These are phyloP conservation scores for Streblospio benedicti DNA, from an alignment of 1,140 invertebrate species.

Conservation along the genomic window DNA sequence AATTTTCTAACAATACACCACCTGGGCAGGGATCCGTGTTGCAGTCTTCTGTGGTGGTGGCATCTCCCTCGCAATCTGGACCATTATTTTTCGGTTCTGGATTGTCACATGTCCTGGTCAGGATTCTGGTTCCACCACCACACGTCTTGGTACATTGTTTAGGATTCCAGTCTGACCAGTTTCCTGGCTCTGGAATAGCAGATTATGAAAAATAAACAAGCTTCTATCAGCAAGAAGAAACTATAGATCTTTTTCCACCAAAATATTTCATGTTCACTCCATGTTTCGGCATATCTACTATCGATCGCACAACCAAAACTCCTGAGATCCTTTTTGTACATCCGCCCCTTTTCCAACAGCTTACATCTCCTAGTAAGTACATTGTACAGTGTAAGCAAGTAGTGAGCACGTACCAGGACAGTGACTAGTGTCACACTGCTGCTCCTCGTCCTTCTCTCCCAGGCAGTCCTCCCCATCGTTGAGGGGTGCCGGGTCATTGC, in stretches of 20 bases:
- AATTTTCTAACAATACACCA: neutral
- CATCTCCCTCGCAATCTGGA: conserved; percentile 57
- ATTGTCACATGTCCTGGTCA: conserved; percentile 58
- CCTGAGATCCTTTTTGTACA: no score
- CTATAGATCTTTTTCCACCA: no score
- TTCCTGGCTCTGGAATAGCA: no score
- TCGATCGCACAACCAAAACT: no score
- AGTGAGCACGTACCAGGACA: conserved; percentile 19
- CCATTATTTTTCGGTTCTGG: conserved; percentile 55
- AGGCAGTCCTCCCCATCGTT: conserved; percentile 56
- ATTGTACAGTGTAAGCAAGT: no score
- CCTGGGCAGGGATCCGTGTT: conserved; percentile 58
- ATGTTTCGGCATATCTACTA: no score
- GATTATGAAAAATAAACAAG: no score
- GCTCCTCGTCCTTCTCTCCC: conserved; percentile 52
- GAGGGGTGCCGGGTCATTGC: conserved; percentile 55
- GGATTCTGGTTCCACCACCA: conserved; percentile 64
- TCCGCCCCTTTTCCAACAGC: no score
- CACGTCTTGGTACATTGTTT: conserved; percentile 70
- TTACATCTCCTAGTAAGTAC: no score
- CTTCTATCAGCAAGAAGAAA: no score
- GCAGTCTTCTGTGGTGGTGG: conserved; percentile 56
- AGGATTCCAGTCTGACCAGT: conserved; percentile 25
- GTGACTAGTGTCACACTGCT: conserved; percentile 26
- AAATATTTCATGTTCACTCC: no score